Conservation (phyloP, 2,888 invertebrate species). For the Meiosimyza platycephala region DNA sequence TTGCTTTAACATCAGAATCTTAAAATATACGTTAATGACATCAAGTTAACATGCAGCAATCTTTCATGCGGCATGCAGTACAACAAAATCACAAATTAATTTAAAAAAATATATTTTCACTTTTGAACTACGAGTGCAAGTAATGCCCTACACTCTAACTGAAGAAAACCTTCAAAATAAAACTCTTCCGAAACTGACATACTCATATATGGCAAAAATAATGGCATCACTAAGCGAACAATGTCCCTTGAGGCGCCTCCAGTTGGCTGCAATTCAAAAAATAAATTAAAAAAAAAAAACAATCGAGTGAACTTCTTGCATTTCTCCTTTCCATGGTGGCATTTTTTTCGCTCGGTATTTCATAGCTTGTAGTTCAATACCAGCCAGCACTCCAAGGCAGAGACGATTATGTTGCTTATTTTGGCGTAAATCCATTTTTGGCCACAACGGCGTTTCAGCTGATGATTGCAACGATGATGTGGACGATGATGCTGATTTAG, state of each 20-base stretch:
- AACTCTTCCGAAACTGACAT: no score
- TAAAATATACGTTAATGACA: no score
- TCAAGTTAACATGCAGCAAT: no score
- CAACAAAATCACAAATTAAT: no score
- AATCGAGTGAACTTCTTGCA: neutral
- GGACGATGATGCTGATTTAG: constrained; percentile 5
- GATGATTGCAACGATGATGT: constrained; percentile 13
- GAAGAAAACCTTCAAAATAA: neutral
- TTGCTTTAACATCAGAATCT: no score
- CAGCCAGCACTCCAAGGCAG: neutral
- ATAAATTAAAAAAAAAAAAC: constrained; percentile 3
- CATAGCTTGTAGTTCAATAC: no score
- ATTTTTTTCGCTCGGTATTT: neutral
- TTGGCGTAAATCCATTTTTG: constrained; percentile 29
- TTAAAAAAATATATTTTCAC: no score
- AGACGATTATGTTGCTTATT: constrained; percentile 8
- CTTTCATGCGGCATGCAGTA: no score
- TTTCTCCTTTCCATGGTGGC: neutral
- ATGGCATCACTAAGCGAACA: constrained; percentile 14
- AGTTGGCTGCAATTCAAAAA: constrained; percentile 16
- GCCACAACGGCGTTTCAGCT: constrained; percentile 3
- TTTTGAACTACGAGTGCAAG: no score
- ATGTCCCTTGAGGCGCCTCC: constrained; percentile 30
- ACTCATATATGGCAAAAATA: constrained; percentile 28
- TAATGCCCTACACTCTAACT: no score